phyloP scores from a whole-genome alignment of 2,797 vertebrate genomes.

The Anas georgica region DNA sequence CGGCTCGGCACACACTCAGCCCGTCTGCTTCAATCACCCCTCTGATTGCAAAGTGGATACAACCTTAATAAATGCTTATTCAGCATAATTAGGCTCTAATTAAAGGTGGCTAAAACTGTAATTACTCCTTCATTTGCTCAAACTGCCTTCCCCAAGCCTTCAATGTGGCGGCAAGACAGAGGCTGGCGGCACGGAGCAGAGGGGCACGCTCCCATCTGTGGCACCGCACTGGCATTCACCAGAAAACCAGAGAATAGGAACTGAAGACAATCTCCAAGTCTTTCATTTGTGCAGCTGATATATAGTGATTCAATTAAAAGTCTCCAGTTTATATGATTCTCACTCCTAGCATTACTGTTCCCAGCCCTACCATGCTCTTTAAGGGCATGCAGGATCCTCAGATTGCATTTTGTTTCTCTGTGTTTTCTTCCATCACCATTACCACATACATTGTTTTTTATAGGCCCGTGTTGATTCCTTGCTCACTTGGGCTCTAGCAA shows the following conservation, averaged over 20 bases:
- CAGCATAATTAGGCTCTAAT: constrained; percentile 21
- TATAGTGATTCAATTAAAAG: not conserved
- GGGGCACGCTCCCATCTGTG: not conserved
- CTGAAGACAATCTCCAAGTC: not conserved
- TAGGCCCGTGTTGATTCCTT: not conserved
- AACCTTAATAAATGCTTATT: constrained; percentile 25
- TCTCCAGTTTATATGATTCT: not conserved
- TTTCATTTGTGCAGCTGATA: not conserved
- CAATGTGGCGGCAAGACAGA: not conserved
- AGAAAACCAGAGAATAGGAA: not conserved
- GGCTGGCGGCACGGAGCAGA: not conserved
- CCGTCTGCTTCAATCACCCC: not conserved
- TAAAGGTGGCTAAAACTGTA: constrained; percentile 7
- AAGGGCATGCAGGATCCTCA: not conserved
- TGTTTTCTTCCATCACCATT: not conserved
- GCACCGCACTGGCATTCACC: not conserved
- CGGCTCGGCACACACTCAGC: not conserved
- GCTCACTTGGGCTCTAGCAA: not conserved
- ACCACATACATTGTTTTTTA: not conserved
- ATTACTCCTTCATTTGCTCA: constrained; percentile 17
- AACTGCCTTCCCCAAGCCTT: not conserved
- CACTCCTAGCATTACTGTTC: not conserved
- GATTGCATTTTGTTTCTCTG: not conserved
- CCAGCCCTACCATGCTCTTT: not conserved
- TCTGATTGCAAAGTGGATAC: not conserved